These are phyloP conservation scores for Otolemur garnettii DNA, from an alignment of 2,113 vertebrate genomes.

Conservation along the genomic window DNA sequence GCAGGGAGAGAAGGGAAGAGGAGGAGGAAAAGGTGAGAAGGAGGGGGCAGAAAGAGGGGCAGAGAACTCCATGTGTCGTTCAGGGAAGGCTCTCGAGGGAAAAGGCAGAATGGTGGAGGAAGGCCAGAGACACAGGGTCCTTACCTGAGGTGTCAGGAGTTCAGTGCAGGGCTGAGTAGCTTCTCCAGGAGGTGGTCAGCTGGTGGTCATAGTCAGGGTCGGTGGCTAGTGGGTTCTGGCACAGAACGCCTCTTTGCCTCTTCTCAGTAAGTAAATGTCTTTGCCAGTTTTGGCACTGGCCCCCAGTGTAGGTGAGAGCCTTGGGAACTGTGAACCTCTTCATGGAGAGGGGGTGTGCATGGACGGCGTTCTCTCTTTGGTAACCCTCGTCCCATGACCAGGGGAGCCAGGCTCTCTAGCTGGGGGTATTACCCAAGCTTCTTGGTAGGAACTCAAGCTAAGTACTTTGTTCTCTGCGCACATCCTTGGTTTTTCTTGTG, in stretches of 20 bases:
- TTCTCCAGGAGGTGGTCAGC: background rate
- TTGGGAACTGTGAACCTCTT: background rate
- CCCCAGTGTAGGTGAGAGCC: too few species aligned
- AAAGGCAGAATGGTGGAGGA: background rate
- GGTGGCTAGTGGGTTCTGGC: background rate
- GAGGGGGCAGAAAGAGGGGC: too few species aligned
- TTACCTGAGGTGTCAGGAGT: background rate
- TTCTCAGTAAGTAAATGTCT: background rate
- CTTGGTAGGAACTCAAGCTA: background rate
- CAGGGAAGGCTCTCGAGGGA: background rate
- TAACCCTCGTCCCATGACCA: background rate
- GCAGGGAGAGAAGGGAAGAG: too few species aligned
- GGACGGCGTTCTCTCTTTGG: background rate
- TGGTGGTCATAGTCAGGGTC: background rate
- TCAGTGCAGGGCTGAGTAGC: background rate
- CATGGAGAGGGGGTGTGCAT: rapidly evolving
- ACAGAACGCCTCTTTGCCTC: background rate
- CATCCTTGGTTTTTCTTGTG: background rate
- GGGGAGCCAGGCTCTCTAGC: background rate
- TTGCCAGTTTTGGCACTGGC: background rate
- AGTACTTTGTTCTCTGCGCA: background rate
- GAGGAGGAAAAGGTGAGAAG: background rate
- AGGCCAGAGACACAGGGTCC: background rate
- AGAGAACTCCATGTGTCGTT: rapidly evolving
- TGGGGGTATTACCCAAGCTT: background rate